Conservation (phyloP, 2,888 invertebrate genomes). For the Andrena bucephala region DNA sequence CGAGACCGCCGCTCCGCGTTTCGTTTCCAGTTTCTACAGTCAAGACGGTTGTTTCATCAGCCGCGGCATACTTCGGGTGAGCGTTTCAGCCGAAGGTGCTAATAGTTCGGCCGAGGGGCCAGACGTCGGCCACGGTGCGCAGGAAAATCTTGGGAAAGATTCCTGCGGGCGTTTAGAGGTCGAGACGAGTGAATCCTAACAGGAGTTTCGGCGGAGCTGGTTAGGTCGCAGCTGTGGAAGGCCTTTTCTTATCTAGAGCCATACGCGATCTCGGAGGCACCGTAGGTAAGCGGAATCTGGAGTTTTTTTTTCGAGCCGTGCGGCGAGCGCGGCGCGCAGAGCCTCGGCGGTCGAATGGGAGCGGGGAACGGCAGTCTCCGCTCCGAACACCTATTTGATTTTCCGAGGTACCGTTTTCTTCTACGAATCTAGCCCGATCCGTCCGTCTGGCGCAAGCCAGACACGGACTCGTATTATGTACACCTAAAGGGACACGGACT, state of each 20-base stretch:
- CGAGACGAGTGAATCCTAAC: constrained; percentile 16
- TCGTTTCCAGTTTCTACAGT: too few relatives aligned
- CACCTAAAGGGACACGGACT: constrained; percentile 44
- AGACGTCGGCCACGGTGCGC: not conserved
- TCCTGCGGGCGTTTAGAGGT: not conserved
- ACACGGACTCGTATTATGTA: constrained; percentile 17
- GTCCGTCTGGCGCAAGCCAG: constrained; percentile 30
- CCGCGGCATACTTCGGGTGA: too few relatives aligned
- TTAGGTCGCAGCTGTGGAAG: constrained; percentile 25
- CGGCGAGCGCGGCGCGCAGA: constrained; percentile 17
- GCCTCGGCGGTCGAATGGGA: constrained; percentile 47
- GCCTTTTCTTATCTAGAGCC: constrained; percentile 60
- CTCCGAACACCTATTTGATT: constrained; percentile 64
- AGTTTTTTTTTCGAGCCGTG: constrained; percentile 63
- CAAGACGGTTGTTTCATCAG: too few relatives aligned
- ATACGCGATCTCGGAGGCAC: constrained; percentile 59
- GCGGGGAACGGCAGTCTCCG: constrained; percentile 54
- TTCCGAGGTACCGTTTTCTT: constrained; percentile 72
- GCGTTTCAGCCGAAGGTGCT: too few relatives aligned
- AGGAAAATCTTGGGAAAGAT: not conserved
- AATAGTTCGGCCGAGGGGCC: too few relatives aligned
- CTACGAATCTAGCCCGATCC: constrained; percentile 63
- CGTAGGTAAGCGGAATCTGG: constrained; percentile 64
- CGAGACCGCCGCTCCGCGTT: too few relatives aligned
- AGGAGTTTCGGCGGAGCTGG: constrained; percentile 27